Evolutionary conservation across 2,113 vertebrate genomes (phyloP).

Genomic region (Petroica traversi): DNA sequence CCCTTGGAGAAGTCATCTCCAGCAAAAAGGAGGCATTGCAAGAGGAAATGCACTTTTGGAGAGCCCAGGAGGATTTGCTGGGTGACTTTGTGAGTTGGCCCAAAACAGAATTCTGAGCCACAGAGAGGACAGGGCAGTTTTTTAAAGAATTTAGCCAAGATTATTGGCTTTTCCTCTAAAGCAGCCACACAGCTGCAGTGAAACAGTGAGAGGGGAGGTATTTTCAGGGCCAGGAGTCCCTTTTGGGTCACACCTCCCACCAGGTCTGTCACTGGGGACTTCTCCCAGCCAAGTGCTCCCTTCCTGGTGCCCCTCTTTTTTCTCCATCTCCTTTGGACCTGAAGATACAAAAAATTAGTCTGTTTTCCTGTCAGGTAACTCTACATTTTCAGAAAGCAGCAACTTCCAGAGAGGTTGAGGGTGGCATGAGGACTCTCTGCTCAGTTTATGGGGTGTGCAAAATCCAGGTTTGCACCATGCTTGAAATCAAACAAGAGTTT

Average conservation of each 20-base stretch:
- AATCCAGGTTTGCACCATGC: background rate
- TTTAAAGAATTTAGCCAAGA: background rate
- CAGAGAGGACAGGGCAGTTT: background rate
- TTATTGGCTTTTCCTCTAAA: background rate
- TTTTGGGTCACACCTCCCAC: background rate
- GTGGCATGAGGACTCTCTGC: accelerated
- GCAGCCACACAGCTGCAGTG: background rate
- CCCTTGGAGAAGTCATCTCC: background rate
- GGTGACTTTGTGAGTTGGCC: background rate
- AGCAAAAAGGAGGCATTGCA: background rate
- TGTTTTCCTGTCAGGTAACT: background rate
- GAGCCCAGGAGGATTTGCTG: background rate
- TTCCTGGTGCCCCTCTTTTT: background rate
- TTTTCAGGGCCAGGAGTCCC: background rate
- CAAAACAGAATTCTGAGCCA: background rate
- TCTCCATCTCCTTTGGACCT: background rate
- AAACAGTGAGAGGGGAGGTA: background rate
- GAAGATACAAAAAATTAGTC: background rate
- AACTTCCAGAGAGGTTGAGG: background rate
- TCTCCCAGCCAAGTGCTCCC: background rate
- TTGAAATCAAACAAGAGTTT: background rate
- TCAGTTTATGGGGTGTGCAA: background rate
- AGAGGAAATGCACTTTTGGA: background rate
- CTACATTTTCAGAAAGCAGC: background rate
- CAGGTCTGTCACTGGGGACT: background rate